These are phyloP conservation scores for Sinhomidia bicolor DNA, from an alignment of 2,888 invertebrate genomes.

Conservation along the genomic window DNA sequence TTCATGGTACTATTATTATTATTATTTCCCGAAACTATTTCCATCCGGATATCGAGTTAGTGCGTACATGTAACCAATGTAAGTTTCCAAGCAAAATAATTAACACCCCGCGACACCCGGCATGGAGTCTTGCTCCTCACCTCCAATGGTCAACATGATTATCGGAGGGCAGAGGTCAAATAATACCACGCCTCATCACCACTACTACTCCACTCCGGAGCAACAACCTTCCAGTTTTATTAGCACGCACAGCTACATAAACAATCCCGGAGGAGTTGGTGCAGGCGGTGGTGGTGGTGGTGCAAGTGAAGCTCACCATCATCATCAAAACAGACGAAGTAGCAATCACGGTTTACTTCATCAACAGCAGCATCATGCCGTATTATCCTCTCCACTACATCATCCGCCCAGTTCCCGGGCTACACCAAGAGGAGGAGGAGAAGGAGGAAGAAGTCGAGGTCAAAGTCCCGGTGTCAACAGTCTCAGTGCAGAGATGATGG, in stretches of 20 bases:
- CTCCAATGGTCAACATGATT: slow-evolving; percentile 55
- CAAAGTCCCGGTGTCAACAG: slow-evolving; percentile 68
- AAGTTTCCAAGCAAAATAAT: not conserved
- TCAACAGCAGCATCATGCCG: slow-evolving; percentile 11
- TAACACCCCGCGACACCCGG: too few relatives aligned
- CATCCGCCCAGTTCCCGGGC: slow-evolving; percentile 37
- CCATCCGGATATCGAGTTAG: not conserved
- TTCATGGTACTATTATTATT: not conserved
- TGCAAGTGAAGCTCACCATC: slow-evolving; percentile 12
- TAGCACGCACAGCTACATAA: slow-evolving; percentile 59
- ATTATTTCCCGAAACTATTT: slow-evolving; percentile 13
- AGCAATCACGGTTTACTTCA: slow-evolving; percentile 27
- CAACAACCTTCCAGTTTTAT: slow-evolving; percentile 68
- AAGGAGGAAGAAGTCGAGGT: slow-evolving; percentile 53
- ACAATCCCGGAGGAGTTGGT: not conserved
- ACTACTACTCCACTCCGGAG: slow-evolving; percentile 67
- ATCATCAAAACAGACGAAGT: slow-evolving; percentile 16
- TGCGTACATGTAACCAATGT: too few relatives aligned
- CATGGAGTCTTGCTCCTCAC: slow-evolving; percentile 35
- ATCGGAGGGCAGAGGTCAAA: slow-evolving; percentile 72
- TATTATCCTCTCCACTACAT: slow-evolving; percentile 21
- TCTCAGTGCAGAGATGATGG: slow-evolving; percentile 64
- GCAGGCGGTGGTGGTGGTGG: not conserved
- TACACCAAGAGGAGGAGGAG: too few relatives aligned
- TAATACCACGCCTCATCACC: slow-evolving; percentile 72